Evolutionary conservation across 2,888 invertebrate genomes (phyloP).

Genomic region (Kryphioiulus occultus): DNA sequence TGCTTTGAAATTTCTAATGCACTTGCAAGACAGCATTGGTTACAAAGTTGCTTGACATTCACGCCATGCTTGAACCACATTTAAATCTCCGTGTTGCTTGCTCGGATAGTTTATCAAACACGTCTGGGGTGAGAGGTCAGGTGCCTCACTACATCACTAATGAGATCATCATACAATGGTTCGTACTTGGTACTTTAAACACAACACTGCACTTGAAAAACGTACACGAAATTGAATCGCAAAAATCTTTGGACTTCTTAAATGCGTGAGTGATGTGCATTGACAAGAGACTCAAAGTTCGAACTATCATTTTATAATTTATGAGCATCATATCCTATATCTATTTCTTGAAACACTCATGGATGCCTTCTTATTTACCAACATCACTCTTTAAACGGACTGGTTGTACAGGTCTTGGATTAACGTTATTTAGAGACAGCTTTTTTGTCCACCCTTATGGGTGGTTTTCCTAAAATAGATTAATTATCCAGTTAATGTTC

Average conservation of each 20-base stretch:
- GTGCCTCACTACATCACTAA: no score
- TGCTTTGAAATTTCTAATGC: no score
- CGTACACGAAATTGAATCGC: background rate
- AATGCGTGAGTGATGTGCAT: background rate
- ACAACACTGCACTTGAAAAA: background rate
- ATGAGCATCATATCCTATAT: background rate
- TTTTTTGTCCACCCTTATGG: background rate
- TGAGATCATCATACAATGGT: background rate
- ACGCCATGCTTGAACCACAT: no score
- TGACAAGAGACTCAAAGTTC: background rate
- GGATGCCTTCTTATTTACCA: background rate
- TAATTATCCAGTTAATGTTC: no score
- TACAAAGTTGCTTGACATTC: no score
- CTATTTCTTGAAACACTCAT: background rate
- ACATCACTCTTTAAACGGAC: background rate
- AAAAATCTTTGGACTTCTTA: background rate
- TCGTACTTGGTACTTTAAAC: background rate
- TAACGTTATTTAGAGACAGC: background rate
- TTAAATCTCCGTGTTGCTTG: no score
- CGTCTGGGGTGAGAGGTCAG: no score
- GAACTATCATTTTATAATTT: background rate
- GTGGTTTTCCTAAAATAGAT: no score
- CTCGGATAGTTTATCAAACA: no score
- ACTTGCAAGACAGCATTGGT: no score
- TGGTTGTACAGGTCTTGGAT: background rate